phyloP scores from a whole-genome alignment of 1,140 invertebrate species.

The Lepidurus apus region DNA sequence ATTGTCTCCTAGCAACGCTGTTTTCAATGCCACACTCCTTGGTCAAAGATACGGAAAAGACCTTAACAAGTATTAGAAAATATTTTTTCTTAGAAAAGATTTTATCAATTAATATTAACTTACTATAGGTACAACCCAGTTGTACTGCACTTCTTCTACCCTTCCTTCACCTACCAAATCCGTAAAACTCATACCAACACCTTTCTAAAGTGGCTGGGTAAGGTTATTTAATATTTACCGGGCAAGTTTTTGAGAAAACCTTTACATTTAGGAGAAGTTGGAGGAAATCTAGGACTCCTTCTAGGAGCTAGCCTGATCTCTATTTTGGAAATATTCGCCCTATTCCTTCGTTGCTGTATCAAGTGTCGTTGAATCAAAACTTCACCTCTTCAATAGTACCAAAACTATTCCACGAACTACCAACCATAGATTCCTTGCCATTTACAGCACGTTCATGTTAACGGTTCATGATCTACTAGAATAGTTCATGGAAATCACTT shows the following conservation, averaged over 20 bases:
- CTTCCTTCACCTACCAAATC: background rate
- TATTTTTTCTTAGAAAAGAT: background rate
- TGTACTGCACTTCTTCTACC: background rate
- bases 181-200: background rate
- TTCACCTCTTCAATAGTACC: no score
- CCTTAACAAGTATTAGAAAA: background rate
- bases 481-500: no score
- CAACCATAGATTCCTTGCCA: no score
- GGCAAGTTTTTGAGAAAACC: background rate
- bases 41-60: background rate
- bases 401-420: no score
- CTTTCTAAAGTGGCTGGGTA: background rate
- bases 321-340: conserved; percentile 26
- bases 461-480: no score
- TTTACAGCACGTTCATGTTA: no score
- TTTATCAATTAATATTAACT: background rate
- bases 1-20: background rate
- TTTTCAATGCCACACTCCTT: background rate
- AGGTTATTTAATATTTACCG: background rate
- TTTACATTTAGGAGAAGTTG: conserved; percentile 26
- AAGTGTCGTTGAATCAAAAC: background rate
- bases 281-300: conserved; percentile 30
- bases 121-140: background rate
- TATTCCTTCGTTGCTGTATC: conserved; percentile 16
- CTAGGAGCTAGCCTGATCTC: conserved; percentile 31